phyloP scores from a whole-genome alignment of 2,888 invertebrate genomes.

The Gerris lacustris region DNA sequence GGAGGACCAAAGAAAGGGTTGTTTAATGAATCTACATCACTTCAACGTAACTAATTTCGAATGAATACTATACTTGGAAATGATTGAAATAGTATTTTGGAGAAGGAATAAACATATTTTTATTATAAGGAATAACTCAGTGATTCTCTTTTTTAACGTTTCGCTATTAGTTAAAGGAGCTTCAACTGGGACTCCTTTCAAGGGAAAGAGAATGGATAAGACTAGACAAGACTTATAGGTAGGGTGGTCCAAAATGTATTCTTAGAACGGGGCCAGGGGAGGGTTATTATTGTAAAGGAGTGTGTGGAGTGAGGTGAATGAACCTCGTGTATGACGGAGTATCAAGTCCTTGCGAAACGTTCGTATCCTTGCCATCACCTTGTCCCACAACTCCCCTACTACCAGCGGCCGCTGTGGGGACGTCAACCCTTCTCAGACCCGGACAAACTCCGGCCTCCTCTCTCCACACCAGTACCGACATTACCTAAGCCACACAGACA shows the following conservation, averaged over 20 bases:
- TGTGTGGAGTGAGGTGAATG: neutral
- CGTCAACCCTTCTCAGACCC: conserved; percentile 3
- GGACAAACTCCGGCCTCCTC: neutral
- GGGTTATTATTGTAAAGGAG: neutral
- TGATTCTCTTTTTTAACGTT: no score
- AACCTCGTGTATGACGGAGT: neutral
- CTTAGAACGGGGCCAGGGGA: neutral
- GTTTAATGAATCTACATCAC: no score
- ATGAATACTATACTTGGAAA: no score
- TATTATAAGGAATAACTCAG: no score
- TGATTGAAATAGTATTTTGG: no score
- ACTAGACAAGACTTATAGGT: neutral
- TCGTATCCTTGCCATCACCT: neutral
- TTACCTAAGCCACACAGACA: no score
- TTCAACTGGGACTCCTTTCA: neutral
- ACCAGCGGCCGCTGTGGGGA: neutral
- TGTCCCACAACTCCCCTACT: neutral
- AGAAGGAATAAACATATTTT: no score
- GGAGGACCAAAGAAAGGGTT: no score
- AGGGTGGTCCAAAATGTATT: neutral
- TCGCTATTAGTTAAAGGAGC: no score
- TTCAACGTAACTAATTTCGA: no score
- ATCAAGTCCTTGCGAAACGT: neutral
- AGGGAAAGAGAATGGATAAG: neutral
- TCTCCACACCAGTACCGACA: neutral